A percentile compares a stretch with the other conserved stretches of the same genome.
Evolutionary conservation across 2,113 vertebrate genomes (phyloP).

Genomic region (Solenodon paradoxus): DNA sequence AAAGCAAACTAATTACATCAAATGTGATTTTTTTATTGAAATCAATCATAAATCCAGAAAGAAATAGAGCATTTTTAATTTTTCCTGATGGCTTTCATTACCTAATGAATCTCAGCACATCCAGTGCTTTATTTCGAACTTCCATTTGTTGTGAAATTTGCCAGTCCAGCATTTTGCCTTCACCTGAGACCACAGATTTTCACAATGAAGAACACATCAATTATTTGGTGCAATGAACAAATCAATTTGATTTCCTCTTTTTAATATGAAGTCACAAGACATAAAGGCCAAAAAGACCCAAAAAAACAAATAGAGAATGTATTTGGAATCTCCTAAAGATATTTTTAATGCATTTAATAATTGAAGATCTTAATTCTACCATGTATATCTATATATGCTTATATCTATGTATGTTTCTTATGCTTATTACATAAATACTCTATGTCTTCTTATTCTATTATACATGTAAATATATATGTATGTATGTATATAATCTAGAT

Average conservation of each 20-base stretch:
- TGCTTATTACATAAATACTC: too few species aligned
- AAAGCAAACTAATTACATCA: conserved; percentile 33
- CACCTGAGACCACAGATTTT: not conserved
- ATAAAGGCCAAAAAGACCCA: not conserved
- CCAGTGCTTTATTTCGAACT: not conserved
- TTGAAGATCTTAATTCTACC: not conserved
- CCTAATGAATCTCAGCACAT: conserved; percentile 44
- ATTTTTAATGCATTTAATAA: not conserved
- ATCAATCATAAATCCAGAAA: conserved; percentile 16
- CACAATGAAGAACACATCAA: not conserved
- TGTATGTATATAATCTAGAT: not conserved
- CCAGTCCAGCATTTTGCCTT: not conserved
- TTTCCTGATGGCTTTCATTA: conserved; percentile 14
- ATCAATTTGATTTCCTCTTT: not conserved
- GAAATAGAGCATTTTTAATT: not conserved
- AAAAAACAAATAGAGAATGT: not conserved
- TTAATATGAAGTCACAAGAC: conserved; percentile 9
- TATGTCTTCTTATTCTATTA: too few species aligned
- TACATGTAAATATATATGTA: too few species aligned
- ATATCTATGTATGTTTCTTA: not conserved
- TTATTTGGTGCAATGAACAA: not conserved
- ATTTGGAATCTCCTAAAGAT: not conserved
- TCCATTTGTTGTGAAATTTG: not conserved
- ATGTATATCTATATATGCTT: too few species aligned
- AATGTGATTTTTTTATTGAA: not conserved